Base-by-base conservation (phyloP, 2,113 vertebrate species). In the Halcyon malimbica region DNA sequence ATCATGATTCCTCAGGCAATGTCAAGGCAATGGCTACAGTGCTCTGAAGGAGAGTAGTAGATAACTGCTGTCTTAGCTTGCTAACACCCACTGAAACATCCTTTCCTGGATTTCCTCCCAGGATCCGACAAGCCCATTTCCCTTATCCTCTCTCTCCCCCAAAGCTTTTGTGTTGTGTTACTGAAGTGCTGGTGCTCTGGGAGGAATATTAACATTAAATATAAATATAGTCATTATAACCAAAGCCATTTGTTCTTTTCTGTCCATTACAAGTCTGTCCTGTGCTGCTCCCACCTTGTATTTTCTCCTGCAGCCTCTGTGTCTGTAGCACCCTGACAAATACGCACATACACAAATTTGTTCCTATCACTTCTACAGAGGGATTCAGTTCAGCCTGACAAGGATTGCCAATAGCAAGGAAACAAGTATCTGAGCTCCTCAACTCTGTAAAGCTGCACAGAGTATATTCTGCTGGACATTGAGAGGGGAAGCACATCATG, bases 231-330 rank as follows among this genome's bases (percentile, higher is more conserved):
- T 60, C 73, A 88, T 48, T 84, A 93, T 63, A 92, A 65, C 60
- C 37, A 65, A 94, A 92, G 68, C 78, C 87, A 96, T 86, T 83
- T 93, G 87, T 81, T 94, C 50, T 44, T n/a, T 83, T 65, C 62
- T 86, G 39, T 64, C 2, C 13, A 48, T 60, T 81, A 94, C 26
- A 63, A 90, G 68, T 69, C 42, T 53, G 3, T 89, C 85, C 41
- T 64, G 35, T 0, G 0, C 39, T 69, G 24, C 59, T 53, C 63
- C 82, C 93, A 81, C 80, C 60, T 95, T 25, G 0, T 20, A 28
- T 82, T 97, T 94, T 88, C 68, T 94, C 90, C 81, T 68, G 26
- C n/a, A 87, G 60, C 68, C 71, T 33, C 83, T 24, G 24, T 31
- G 53, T 62, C 70, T 46, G 87, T 56, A 17, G 81, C 71, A 89